phyloP scores from a whole-genome alignment of 2,113 vertebrate genomes.

The Myotis yumanensis region DNA sequence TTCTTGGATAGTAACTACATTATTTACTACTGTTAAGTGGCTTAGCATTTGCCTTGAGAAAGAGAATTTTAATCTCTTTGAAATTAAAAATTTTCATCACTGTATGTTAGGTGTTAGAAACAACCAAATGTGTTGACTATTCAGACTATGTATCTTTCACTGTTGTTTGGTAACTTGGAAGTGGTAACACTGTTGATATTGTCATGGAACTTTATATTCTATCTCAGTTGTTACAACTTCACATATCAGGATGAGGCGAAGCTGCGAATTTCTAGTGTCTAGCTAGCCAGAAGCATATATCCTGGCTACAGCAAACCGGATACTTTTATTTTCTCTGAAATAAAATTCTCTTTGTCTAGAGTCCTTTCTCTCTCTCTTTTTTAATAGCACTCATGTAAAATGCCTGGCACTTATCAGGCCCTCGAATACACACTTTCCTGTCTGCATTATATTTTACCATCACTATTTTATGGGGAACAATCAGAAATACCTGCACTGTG shows the following conservation, averaged over 20 bases:
- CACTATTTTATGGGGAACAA: neutral
- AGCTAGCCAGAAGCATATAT: neutral
- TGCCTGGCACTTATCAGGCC: neutral
- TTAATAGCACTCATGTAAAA: neutral
- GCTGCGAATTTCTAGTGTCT: neutral
- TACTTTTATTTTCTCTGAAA: slow-evolving; percentile 41
- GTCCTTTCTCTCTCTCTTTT: neutral
- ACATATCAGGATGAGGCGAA: neutral
- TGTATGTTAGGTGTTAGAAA: slow-evolving; percentile 31
- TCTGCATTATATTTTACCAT: neutral
- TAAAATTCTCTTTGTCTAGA: slow-evolving; percentile 33
- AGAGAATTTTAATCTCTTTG: neutral
- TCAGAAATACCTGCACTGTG: neutral
- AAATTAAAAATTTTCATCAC: slow-evolving; percentile 61
- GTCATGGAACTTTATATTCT: neutral
- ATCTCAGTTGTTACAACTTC: neutral
- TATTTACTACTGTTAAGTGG: neutral
- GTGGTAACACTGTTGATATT: neutral
- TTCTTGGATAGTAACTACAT: neutral
- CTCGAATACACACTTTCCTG: neutral
- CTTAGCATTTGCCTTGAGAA: neutral
- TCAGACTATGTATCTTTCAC: neutral
- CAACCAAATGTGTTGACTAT: slow-evolving; percentile 26
- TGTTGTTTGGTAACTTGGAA: neutral
- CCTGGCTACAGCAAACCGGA: neutral